Evolutionary conservation across 2,113 vertebrate species (phyloP), one percentile per base, ranked within the genome.

Genomic region (Kryptolebias marmoratus): DNA sequence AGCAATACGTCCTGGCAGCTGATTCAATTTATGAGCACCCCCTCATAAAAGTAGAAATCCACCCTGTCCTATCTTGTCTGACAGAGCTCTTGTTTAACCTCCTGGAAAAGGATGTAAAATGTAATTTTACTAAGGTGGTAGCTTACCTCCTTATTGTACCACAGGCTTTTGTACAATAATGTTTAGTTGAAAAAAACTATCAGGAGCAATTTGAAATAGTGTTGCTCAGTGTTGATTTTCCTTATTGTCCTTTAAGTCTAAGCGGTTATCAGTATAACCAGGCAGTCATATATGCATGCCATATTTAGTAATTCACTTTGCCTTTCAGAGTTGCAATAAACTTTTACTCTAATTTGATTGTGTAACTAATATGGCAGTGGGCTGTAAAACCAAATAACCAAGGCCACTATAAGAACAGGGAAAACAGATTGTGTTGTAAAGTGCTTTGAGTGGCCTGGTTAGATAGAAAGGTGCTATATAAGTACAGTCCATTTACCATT

Each of bases 1-100:
- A 27, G 10, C 42, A 71, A 52, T 22, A 52, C 11, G 59, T 82
- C 64, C 65, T 77, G 73, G 81, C 73, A 77, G 61, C 31, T 71
- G 75, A 73, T 68, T 75, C 39, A 27, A 47, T 53, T 73, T 49
- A 32, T 42, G 18, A 66, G 16, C n/a, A 12, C 65, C 2, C 4
- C 13, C 12, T 52, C 31, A 60, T n/a, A 31, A 62, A 72, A 18
- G 32, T 5, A 22, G 16, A 13, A 42, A 31, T 12, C 15, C 30
- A n/a, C 2, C 3, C 5, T 1, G 6, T 73, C 31, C 55, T 66
- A 32, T 70, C 47, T 49, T 0, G 0, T 16, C 22, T 4, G 8
- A 71, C 59, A 39, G 16, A 28, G 31, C 52, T 61, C 65, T 30
- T 59, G 30, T 36, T 75, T 53, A 30, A 75, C 64, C n/a, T n/a